These are phyloP conservation scores for Microcebus murinus DNA, from an alignment of 2,113 vertebrate genomes.

Conservation along the genomic window DNA sequence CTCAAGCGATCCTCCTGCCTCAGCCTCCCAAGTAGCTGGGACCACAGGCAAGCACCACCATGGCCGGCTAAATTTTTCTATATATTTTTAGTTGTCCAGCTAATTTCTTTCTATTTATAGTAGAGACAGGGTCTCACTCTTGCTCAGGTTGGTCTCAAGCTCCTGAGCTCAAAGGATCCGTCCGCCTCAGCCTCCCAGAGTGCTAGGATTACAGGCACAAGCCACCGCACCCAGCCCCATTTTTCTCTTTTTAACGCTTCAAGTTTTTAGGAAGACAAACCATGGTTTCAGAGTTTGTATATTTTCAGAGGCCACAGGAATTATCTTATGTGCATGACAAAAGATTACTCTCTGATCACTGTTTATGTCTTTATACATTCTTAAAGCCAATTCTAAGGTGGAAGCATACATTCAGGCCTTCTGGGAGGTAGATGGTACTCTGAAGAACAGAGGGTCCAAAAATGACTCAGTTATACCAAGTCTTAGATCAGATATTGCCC, in stretches of 20 bases:
- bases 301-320: background rate
- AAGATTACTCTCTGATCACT: background rate
- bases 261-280: slow-evolving; percentile 9
- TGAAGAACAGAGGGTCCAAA: slow-evolving; percentile 17
- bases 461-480: background rate
- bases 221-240: too few relatives aligned
- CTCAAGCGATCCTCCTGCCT: too few relatives aligned
- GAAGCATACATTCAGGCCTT: background rate
- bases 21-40: too few relatives aligned
- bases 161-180: too few relatives aligned
- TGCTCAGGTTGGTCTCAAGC: too few relatives aligned
- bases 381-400: background rate
- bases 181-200: too few relatives aligned
- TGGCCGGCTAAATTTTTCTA: too few relatives aligned
- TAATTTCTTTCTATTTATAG: too few relatives aligned
- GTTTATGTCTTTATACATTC: background rate
- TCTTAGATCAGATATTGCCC: background rate
- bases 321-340: background rate
- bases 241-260: background rate
- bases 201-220: too few relatives aligned
- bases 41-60: too few relatives aligned
- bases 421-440: background rate
- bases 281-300: background rate
- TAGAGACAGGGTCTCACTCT: too few relatives aligned
- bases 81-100: too few relatives aligned